Base-by-base conservation (phyloP, 2,797 vertebrate genomes). In the Spinibarbus caldwelli region DNA sequence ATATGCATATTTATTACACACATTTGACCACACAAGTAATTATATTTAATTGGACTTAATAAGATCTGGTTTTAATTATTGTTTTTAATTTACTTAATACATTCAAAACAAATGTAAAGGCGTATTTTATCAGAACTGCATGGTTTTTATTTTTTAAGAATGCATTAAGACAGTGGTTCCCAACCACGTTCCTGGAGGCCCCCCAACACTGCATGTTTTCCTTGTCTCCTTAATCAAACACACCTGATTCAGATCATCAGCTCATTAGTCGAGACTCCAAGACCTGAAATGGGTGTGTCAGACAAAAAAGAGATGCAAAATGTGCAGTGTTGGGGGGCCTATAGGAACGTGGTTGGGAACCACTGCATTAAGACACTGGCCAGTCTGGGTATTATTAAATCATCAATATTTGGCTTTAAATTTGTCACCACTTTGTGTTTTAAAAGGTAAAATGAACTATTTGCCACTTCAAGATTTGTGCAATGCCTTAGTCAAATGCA, bases 11-110 rank as follows among this genome's bases (percentile, higher is more conserved):
- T 76, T 54, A 76, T 54, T 76, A 49, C 21, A 54, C 73, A 54
- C 47, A 52, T 14, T 54, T 34, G 19, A 52, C 45, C 19, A 34
- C 43, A 21, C 5, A 47, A 36, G 19, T 54, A 76, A 23, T 36
- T 36, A 57, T 76, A 57, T 76, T 57, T 76, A 2, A 76, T 14
- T n/a, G 4, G 34, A 5, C 23, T 38, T 54, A 54, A 14, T 31
- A 31, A 54, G 21, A 76, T 77, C 23, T 77, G 75, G 10, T 77
- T 57, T 57, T 5, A 78, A 62, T 78, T 62, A 7, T 29, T 29
- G 26, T 29, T 62, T 26, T n/a, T 31, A 43, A 21, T 2, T 43
- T n/a, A 47, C 19, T 38, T 21, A 73, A 49, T 31, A 29, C 26
- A 29, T 76, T 52, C 31, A 38, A 52, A 76, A 54, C 12, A 21